Conservation (phyloP, 2,797 vertebrate genomes). For the Gymnothorax reevesii region DNA sequence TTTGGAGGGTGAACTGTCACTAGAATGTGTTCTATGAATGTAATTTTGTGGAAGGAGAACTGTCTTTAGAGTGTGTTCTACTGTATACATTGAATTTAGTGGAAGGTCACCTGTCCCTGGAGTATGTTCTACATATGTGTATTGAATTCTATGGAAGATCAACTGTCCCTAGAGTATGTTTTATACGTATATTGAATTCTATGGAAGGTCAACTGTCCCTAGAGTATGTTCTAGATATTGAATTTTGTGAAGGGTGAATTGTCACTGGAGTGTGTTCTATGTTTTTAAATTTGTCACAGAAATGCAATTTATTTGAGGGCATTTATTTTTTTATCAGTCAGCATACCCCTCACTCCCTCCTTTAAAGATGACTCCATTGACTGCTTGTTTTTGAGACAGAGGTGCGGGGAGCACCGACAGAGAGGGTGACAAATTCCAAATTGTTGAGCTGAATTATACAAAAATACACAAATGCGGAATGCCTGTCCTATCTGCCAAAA, state of each 20-base stretch:
- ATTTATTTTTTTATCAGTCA: too few species aligned
- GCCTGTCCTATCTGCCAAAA: too few species aligned
- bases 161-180: not conserved
- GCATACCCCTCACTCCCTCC: too few species aligned
- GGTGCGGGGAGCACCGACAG: too few species aligned
- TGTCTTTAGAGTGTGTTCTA: not conserved
- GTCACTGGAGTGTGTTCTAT: not conserved
- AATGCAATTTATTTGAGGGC: too few species aligned
- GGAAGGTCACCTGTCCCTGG: not conserved
- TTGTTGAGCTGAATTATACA: too few species aligned
- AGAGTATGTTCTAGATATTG: not conserved
- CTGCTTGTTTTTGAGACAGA: too few species aligned
- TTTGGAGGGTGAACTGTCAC: not conserved
- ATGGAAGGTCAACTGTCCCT: not conserved
- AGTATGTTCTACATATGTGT: not conserved
- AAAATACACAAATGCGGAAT: too few species aligned
- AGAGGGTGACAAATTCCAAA: too few species aligned
- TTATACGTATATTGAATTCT: not conserved
- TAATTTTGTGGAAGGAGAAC: not conserved
- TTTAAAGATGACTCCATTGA: too few species aligned
- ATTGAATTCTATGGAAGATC: not conserved
- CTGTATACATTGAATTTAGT: not conserved
- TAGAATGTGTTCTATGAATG: not conserved
- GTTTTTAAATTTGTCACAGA: too few species aligned
- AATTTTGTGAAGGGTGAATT: not conserved